These are phyloP conservation scores for Protomyctophum bolini DNA, from an alignment of 2,113 vertebrate species.

Conservation along the genomic window DNA sequence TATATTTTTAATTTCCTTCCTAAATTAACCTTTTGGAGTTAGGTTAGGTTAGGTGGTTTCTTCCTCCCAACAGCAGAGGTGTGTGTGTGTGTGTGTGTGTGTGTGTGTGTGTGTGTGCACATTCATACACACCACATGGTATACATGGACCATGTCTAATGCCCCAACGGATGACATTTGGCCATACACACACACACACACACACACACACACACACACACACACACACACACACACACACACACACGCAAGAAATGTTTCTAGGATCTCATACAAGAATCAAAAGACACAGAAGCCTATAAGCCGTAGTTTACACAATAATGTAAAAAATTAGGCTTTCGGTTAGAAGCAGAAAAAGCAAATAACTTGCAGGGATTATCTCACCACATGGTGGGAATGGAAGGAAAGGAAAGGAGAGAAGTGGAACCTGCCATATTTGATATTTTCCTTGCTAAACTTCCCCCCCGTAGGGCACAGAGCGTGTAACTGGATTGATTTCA, in stretches of 20 bases:
- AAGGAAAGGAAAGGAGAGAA: constrained; percentile 25
- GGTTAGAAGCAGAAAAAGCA: constrained; percentile 41
- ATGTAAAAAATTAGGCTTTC: background rate
- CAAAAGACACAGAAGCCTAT: constrained; percentile 26
- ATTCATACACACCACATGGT: too few species aligned
- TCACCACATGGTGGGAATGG: constrained; percentile 35
- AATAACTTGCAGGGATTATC: constrained; percentile 62
- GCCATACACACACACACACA: constrained; percentile 18
- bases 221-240: constrained; percentile 28
- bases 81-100: too few species aligned
- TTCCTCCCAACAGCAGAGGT: too few species aligned
- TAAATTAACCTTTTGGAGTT: too few species aligned
- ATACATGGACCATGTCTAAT: too few species aligned
- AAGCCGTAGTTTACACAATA: too few species aligned
- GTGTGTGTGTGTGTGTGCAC: too few species aligned
- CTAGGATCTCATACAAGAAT: constrained; percentile 10
- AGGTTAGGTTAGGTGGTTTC: too few species aligned
- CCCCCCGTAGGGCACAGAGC: constrained; percentile 46
- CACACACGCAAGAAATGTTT: constrained; percentile 22
- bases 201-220: constrained; percentile 7
- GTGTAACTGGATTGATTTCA: constrained; percentile 54
- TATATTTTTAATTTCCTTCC: too few species aligned
- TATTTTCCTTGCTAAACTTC: constrained; percentile 48
- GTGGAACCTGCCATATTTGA: constrained; percentile 42
- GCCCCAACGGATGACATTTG: too few species aligned